phyloP scores from a whole-genome alignment of 1,140 invertebrate species.

The Drosophila bifasciata region DNA sequence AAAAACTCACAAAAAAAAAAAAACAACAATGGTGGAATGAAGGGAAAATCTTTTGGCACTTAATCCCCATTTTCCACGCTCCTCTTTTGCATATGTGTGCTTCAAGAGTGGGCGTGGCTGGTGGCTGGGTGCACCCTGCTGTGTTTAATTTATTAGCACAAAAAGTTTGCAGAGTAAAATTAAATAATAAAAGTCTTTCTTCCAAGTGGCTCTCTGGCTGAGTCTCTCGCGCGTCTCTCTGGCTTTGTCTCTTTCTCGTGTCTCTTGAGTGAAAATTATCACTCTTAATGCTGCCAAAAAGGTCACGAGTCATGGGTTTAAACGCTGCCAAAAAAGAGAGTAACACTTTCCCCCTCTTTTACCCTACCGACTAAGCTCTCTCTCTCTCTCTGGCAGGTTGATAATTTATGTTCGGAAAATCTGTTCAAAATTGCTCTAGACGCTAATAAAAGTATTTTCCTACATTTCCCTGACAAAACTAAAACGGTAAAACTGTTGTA shows the following conservation, averaged over 20 bases:
- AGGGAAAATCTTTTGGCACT: constrained; percentile 51
- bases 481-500: neutral
- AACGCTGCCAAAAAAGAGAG: constrained; percentile 49
- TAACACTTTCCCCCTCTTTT: neutral
- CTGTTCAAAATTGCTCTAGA: constrained; percentile 71
- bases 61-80: constrained; percentile 61
- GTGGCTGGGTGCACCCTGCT: constrained; percentile 44
- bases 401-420: constrained; percentile 75
- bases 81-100: constrained; percentile 60
- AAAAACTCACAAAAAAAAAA: constrained; percentile 58
- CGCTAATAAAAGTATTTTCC: constrained; percentile 61
- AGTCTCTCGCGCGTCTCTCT: neutral
- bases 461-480: neutral
- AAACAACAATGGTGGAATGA: constrained; percentile 34
- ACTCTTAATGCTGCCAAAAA: constrained; percentile 80
- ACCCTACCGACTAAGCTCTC: neutral
- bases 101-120: constrained; percentile 39
- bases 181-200: constrained; percentile 76
- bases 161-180: constrained; percentile 51
- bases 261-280: constrained; percentile 66
- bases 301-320: constrained; percentile 58
- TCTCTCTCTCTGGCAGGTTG: constrained; percentile 43
- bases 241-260: neutral
- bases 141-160: constrained; percentile 73
- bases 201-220: constrained; percentile 51